phyloP scores from a whole-genome alignment of 2,888 invertebrate genomes.

The Oithona nana region DNA sequence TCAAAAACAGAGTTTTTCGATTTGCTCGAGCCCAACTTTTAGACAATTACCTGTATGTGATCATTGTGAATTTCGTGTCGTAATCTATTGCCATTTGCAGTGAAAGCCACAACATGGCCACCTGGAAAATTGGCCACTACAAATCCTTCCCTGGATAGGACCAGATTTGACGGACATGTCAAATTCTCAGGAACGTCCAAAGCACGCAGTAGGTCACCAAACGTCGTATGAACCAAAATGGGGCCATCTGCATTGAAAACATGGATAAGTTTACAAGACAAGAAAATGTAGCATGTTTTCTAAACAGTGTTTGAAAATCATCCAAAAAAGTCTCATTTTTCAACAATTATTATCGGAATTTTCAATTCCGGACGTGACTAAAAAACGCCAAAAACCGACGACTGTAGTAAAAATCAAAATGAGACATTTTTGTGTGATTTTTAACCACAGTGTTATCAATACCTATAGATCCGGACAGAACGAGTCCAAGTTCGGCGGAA shows the following conservation, averaged over 20 bases:
- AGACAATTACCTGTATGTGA: constrained; percentile 59
- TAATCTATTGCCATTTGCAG: constrained; percentile 76
- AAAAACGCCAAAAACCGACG: not conserved
- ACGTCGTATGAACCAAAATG: constrained; percentile 89
- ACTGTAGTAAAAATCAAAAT: not conserved
- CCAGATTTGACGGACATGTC: constrained; percentile 57
- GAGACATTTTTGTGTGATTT: too few species aligned
- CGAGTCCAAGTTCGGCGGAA: constrained; percentile 90
- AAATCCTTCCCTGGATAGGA: constrained; percentile 87
- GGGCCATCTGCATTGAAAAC: constrained; percentile 52
- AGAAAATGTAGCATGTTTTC: not conserved
- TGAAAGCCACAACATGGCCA: constrained; percentile 79
- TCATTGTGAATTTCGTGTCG: constrained; percentile 81
- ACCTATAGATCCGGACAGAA: constrained; percentile 75
- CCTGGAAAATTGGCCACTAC: constrained; percentile 81
- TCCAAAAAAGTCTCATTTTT: too few species aligned
- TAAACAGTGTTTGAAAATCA: constrained; percentile 17
- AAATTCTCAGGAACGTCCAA: constrained; percentile 58
- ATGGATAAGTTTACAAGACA: not conserved
- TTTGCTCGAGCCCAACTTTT: not conserved
- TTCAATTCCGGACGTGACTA: not conserved
- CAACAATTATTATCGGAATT: too few species aligned
- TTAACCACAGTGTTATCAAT: too few species aligned
- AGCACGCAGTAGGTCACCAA: constrained; percentile 85
- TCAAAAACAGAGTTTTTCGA: not conserved